Conservation (phyloP, 2,888 invertebrate genomes). For the Saturnia pavonia region DNA sequence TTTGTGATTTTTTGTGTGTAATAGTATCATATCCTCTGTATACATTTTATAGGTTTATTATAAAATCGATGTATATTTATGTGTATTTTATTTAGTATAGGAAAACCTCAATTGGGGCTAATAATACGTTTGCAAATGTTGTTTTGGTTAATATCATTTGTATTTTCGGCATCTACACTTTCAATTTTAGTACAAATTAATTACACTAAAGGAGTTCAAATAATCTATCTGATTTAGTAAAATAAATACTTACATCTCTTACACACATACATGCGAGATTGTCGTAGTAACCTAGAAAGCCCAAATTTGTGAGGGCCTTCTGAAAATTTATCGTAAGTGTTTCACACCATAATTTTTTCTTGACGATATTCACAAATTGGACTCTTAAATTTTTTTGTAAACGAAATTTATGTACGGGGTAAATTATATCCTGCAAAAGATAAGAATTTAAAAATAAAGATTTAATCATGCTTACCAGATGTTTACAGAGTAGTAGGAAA, state of each 20-base stretch:
- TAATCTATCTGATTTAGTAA: not conserved
- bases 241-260: conserved; percentile 57
- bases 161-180: not conserved
- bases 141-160: not conserved
- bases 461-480: not conserved
- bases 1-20: too few species aligned
- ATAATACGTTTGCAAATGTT: not conserved
- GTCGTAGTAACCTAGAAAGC: conserved; percentile 50
- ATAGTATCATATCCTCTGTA: too few species aligned
- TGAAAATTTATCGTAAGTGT: conserved; percentile 56
- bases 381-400: conserved; percentile 59
- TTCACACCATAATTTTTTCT: conserved; percentile 61
- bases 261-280: conserved; percentile 45
- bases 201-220: not conserved
- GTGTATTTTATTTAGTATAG: too few species aligned
- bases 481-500: not conserved
- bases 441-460: not conserved
- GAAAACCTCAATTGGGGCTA: not conserved
- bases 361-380: conserved; percentile 61
- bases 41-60: too few species aligned
- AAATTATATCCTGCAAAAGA: conserved; percentile 58
- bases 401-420: conserved; percentile 53
- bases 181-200: not conserved
- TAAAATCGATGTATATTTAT: not conserved
- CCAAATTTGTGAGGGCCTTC: conserved; percentile 52